phyloP scores from a whole-genome alignment of 2,888 invertebrate genomes.

The Malthinus flaveolus region DNA sequence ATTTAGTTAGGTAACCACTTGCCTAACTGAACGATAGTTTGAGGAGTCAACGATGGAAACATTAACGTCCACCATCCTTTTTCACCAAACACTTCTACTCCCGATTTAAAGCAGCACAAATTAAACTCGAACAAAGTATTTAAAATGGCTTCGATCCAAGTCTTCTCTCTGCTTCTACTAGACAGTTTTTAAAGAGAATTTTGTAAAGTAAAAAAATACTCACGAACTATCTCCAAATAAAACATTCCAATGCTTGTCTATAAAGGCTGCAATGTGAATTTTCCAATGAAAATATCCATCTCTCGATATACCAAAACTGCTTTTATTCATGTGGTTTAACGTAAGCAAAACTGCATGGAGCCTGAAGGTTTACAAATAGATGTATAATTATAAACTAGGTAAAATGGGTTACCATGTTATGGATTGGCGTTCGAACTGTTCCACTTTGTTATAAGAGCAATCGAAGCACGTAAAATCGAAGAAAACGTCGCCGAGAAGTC shows the following conservation, averaged over 20 bases:
- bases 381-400: background rate
- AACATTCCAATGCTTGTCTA: conserved; percentile 76
- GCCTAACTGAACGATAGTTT: conserved; percentile 55
- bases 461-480: conserved; percentile 71
- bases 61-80: conserved; percentile 86
- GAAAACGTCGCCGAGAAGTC: conserved; percentile 75
- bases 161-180: conserved; percentile 76
- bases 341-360: conserved; percentile 72
- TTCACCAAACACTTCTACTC: conserved; percentile 70
- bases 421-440: conserved; percentile 65
- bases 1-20: conserved; percentile 40
- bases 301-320: conserved; percentile 74
- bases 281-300: conserved; percentile 86
- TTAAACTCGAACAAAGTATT: conserved; percentile 80
- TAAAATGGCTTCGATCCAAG: conserved; percentile 86
- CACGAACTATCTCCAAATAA: conserved; percentile 71
- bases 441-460: conserved; percentile 62
- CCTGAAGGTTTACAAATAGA: conserved; percentile 55
- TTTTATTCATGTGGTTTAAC: conserved; percentile 73
- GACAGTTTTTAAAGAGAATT: background rate
- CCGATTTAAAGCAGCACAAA: conserved; percentile 76
- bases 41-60: conserved; percentile 57
- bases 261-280: conserved; percentile 78
- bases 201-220: conserved; percentile 46
- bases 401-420: conserved; percentile 66